A percentile compares a stretch with the other conserved stretches of the same genome.
phyloP scores from a whole-genome alignment of 2,797 vertebrate genomes.

The Pelobates cultripes region DNA sequence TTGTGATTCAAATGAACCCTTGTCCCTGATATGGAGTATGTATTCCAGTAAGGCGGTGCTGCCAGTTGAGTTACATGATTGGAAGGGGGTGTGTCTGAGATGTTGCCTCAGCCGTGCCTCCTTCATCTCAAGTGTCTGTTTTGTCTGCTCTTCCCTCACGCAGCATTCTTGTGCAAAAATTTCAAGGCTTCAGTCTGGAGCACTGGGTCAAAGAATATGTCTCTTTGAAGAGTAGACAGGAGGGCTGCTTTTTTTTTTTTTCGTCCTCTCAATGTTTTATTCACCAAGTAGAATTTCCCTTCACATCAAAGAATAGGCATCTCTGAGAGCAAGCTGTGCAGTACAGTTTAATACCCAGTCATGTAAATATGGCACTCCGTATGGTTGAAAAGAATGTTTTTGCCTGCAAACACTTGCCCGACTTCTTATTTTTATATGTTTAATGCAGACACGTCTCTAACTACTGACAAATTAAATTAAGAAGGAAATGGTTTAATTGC shows the following conservation, averaged over 20 bases:
- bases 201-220: slow-evolving; percentile 84
- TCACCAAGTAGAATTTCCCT: slow-evolving; percentile 82
- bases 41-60: slow-evolving; percentile 44
- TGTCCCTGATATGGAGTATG: slow-evolving; percentile 37
- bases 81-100: slow-evolving; percentile 69
- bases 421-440: slow-evolving; percentile 43
- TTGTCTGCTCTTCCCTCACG: slow-evolving; percentile 85
- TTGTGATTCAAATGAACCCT: background rate
- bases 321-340: slow-evolving; percentile 68
- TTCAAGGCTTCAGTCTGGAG: slow-evolving; percentile 80
- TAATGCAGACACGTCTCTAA: slow-evolving; percentile 23
- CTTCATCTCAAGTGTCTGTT: slow-evolving; percentile 85
- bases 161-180: slow-evolving; percentile 79
- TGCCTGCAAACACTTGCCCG: slow-evolving; percentile 51
- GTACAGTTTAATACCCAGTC: slow-evolving; percentile 55
- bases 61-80: slow-evolving; percentile 65
- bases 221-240: slow-evolving; percentile 82
- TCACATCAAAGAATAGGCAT: slow-evolving; percentile 74
- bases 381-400: slow-evolving; percentile 51
- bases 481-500: slow-evolving; percentile 36
- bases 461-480: slow-evolving; percentile 17
- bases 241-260: slow-evolving; percentile 62
- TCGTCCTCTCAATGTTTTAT: slow-evolving; percentile 69
- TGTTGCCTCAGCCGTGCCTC: slow-evolving; percentile 69
- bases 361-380: slow-evolving; percentile 55